Base-by-base conservation (phyloP, 2,888 invertebrate species). In the Agrochola circellaris region DNA sequence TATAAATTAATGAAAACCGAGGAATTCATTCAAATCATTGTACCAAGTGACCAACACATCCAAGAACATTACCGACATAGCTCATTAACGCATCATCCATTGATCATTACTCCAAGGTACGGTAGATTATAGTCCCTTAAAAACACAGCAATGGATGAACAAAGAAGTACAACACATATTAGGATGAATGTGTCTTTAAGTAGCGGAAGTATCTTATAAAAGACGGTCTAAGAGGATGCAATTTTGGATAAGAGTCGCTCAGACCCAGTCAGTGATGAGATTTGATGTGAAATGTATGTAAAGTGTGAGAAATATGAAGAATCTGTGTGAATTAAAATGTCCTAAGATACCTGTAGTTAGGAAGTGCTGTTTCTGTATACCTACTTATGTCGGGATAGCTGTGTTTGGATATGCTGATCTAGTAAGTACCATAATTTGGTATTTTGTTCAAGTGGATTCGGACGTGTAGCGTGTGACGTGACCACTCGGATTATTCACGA, bases 291-390 rank as follows among this genome's bases (percentile, higher is more conserved):
- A 85, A 83, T 81, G 87, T 73, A 75, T 83, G 73, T 84, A 67
- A 77, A 65, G 60, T 75, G 73, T 75, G 68, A 67, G 71, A 81
- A 89, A 84, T 61, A 91, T 86, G 86, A 87, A 90, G 84, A 91
- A 91, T 86, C 70, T 89, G 77, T 92, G 89, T 68, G 89, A 89
- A 83, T 75, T 84, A 15, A 89, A 87, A 67, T 94, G 92, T 82
- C 90, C 91, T 15, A 87, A 77, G 42, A 75, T 92, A 75, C 93
- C 93, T 17, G 88, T 92, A 2, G 88, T 91, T 56, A 91, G 89
- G 66, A 95, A 94, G 90, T 95, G 95, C 38, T 95, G 95, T 75
- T 94, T 93, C 72, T 95, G 93, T 83, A 92, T 95, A 64, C 94
- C 95, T 0, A 89, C 94, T 13, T 87, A 94, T 42, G 92, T 90